Percentiles rank a stretch among this genome's conserved stretches.
Conservation (phyloP, 2,888 invertebrate species). For the Thecophora atra region DNA sequence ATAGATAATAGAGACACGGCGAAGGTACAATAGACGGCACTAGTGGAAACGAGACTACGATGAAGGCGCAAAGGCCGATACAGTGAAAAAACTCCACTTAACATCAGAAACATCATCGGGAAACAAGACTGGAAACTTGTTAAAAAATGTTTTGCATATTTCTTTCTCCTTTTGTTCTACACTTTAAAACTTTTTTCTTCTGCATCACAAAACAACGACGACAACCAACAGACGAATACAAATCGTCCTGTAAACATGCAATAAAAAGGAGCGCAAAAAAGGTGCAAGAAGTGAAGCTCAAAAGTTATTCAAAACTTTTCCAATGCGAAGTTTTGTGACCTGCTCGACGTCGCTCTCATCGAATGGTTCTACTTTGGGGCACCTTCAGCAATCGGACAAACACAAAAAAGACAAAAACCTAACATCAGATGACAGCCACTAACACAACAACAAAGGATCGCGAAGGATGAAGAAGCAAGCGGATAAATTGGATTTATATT, state of each 20-base stretch:
- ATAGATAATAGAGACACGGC: background rate
- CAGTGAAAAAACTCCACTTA: constrained; percentile 1
- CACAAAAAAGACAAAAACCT: too few relatives aligned
- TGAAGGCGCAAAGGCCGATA: constrained; percentile 7
- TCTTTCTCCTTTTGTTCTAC: background rate
- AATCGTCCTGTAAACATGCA: background rate
- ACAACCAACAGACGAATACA: background rate
- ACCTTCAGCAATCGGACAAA: background rate
- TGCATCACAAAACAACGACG: constrained; percentile 4
- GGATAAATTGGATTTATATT: background rate
- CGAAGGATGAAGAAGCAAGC: background rate
- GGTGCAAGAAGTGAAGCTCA: background rate
- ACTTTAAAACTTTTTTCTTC: background rate
- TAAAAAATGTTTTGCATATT: constrained; percentile 12
- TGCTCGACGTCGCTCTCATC: background rate
- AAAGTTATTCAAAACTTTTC: constrained; percentile 16
- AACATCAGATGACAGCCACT: background rate
- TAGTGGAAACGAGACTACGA: constrained; percentile 9
- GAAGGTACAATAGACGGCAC: background rate
- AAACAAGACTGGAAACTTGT: background rate
- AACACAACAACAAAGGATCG: background rate
- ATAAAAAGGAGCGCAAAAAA: constrained; percentile 15
- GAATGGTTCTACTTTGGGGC: background rate
- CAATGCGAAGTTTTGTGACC: background rate
- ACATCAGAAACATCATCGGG: background rate